A percentile compares a stretch with the other conserved stretches of the same genome.
phyloP scores from a whole-genome alignment of 2,797 vertebrate genomes.

The Sus cebifrons region DNA sequence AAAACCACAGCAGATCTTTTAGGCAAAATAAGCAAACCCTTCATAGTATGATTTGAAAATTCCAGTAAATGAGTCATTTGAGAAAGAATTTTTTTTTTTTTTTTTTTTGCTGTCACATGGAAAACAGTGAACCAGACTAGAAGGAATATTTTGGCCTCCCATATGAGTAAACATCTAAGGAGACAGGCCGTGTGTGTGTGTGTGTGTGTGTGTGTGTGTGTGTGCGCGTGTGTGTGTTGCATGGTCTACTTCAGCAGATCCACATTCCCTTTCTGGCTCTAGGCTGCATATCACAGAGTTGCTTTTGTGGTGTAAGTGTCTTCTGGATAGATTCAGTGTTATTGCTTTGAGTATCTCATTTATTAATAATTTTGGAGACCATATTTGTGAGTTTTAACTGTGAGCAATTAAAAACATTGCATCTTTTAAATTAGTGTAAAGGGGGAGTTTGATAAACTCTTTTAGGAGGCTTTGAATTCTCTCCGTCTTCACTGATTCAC shows the following conservation, averaged over 20 bases:
- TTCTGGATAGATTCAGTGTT: slow-evolving; percentile 12
- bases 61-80: neutral
- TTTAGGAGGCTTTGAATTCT: neutral
- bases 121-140: neutral
- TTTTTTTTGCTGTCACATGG: slow-evolving; percentile 32
- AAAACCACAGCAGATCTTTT: neutral
- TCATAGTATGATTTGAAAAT: neutral
- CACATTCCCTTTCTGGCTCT: neutral
- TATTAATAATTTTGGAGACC: slow-evolving; percentile 36
- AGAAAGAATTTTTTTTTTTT: neutral
- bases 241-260: neutral
- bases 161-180: neutral
- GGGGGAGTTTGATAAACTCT: neutral
- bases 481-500: neutral
- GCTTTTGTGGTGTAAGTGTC: neutral
- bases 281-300: neutral
- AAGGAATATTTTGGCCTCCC: neutral
- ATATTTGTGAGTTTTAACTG: slow-evolving; percentile 55
- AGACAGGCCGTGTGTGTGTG: neutral
- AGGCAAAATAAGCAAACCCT: neutral
- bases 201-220: neutral
- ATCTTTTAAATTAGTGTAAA: slow-evolving; percentile 11
- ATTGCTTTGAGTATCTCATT: slow-evolving; percentile 10
- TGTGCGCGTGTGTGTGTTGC: neutral
- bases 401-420: neutral